Evolutionary conservation across 1,140 invertebrate species (phyloP).

Genomic region (Parapsyche elsis): DNA sequence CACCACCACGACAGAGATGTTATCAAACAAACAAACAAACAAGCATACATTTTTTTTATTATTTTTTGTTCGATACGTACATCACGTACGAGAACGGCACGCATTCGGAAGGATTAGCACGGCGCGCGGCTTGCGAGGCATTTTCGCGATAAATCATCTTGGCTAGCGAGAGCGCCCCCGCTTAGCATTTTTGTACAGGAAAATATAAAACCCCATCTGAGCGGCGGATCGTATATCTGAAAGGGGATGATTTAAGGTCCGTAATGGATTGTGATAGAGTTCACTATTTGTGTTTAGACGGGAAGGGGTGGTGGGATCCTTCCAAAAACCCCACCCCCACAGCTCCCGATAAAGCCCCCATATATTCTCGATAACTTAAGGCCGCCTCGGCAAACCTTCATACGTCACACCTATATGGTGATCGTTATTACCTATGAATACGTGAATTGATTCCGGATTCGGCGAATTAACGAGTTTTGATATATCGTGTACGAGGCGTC

Average conservation of each 20-base stretch:
- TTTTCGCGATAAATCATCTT: constrained; percentile 14
- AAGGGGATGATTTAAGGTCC: constrained; percentile 36
- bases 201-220: constrained; percentile 26
- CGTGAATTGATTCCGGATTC: constrained; percentile 19
- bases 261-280: constrained; percentile 35
- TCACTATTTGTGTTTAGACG: constrained; percentile 29
- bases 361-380: constrained; percentile 21
- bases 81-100: neutral
- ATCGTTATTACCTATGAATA: constrained; percentile 24
- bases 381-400: neutral
- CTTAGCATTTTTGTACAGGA: constrained; percentile 32
- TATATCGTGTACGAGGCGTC: no score
- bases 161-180: neutral
- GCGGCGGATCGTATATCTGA: constrained; percentile 10
- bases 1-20: no score
- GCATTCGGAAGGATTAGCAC: neutral
- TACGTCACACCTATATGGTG: neutral
- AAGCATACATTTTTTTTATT: no score
- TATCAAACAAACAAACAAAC: no score
- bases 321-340: neutral
- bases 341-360: constrained; percentile 13
- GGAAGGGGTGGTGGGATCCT: no score
- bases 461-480: no score
- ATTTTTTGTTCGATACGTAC: no score
- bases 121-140: neutral